Evolutionary conservation across 2,113 vertebrate species (phyloP), one percentile per base, ranked within the genome.

Genomic region (Trachemys scripta): DNA sequence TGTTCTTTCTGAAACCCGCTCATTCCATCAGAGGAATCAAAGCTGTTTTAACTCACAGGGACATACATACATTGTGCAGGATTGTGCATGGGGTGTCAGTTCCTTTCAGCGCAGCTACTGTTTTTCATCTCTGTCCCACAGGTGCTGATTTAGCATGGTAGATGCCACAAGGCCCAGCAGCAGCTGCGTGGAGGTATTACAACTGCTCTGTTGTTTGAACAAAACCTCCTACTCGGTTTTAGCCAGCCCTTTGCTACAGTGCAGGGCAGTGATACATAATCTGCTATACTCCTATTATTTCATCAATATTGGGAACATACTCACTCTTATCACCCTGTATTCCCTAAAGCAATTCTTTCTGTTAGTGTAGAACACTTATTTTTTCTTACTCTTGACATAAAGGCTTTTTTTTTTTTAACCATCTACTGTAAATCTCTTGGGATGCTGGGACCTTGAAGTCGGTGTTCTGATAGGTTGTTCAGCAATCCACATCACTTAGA

Each of bases 241-340:
- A 54, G 1, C 3, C n/a, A 50, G 35, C 1, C 31, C n/a, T 22
- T 20, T 49, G 35, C 62, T 8, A 35, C 42, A 45, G 19, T 14
- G 17, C 8, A 84, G 24, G 35, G 20, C 6, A 7, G 7, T 84
- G 5, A 3, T 10, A 56, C 81, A 16, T 8, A 13, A 81, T 9
- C 20, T 62, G 10, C 7, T 13, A 0, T 0, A 2, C 12, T 53
- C 10, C 3, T 29, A 79, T 0, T 31, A 12, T 59, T 80, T 29
- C 38, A 2, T 35, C 45, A 20, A 8, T 3, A 91, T 5, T 45
- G 89, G 42, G 57, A 72, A 57, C 11, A 4, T 10, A 45, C 13
- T 27, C 49, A 29, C 1, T 69, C 24, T 5, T 62, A 87, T 53
- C 59, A 59, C 59, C 19, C 3, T 82, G 4, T 53, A 25, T 17